These are phyloP conservation scores for Linhomoeus sp. DNA, from an alignment of 2,888 invertebrate species.

Conservation along the genomic window DNA sequence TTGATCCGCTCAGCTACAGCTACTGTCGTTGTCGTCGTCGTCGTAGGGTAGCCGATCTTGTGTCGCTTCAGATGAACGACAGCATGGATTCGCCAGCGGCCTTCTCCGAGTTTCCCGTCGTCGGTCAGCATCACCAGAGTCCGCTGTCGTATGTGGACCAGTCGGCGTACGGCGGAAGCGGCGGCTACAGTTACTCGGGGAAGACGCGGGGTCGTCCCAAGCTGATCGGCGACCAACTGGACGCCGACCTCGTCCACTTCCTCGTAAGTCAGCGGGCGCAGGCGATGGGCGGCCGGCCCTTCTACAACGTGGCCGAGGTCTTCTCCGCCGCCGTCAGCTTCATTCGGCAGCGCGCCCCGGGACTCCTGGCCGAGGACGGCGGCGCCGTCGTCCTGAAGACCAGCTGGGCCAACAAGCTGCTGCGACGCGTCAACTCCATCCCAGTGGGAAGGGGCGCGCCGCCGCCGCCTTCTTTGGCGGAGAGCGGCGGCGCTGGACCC, in stretches of 20 bases:
- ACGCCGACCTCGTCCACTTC: background rate
- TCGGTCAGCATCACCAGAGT: no score
- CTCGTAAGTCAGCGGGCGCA: background rate
- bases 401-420: conserved; percentile 30
- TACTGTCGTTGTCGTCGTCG: no score
- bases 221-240: conserved; percentile 23
- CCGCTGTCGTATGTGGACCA: no score
- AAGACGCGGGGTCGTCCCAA: conserved; percentile 19
- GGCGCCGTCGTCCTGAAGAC: conserved; percentile 29
- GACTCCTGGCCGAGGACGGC: conserved; percentile 29
- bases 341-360: conserved; percentile 27
- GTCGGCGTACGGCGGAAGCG: no score
- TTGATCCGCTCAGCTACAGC: no score
- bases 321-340: conserved; percentile 29
- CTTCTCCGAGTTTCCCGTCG: no score
- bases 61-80: no score
- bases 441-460: no score
- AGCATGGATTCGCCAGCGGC: no score
- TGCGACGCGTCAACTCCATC: conserved; percentile 11
- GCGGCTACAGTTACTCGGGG: background rate
- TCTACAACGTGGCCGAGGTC: conserved; percentile 22
- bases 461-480: no score
- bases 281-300: background rate
- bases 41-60: no score
- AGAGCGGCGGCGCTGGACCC: no score